Evolutionary conservation across 1,140 invertebrate genomes (phyloP), one percentile per base, ranked within the genome.

Genomic region (Drosophila ercepeae): DNA sequence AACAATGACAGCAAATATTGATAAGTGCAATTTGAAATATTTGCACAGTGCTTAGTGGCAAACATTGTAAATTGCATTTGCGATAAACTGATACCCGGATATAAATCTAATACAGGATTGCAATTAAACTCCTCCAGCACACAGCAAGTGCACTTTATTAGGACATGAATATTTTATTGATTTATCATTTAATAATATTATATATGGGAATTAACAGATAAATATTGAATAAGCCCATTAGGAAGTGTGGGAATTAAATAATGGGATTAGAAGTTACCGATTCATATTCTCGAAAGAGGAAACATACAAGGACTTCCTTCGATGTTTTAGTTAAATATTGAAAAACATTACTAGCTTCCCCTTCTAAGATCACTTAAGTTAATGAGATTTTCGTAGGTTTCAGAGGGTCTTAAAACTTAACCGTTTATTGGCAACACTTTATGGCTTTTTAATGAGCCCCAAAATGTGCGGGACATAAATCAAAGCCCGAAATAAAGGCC

Each of bases 371-470:
- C 57, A 50, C 29, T 70, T 63, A 67, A 51, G 36, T 45, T 69
- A 79, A 81, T 86, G 44, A 73, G 53, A 13, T 69, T 67, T 57
- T 39, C 55, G 61, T 45, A 46, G 44, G 50, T 57, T n/a, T 49
- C 39, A 45, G 39, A 29, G 21, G 45, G 41, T 14, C 44, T 16
- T 54, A 44, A 34, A 34, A 42, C 58, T 23, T 42, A 32, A 21
- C 45, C 34, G 45, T 69, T 50, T 42, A 42, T 27, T 42, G 55
- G 65, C 18, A 42, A 32, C 14, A 63, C 41, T 77, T 81, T 81
- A 86, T 86, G 68, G 68, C 61, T 76, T 81, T 73, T 68, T 79
- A 84, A 84, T 84, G 81, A 83, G 58, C 55, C 41, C 55, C 67
- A 49, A 64, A 75, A 49, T 75, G 34, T 65, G 34, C 61, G 42